These are phyloP conservation scores for Strigops habroptila DNA, from an alignment of 2,113 vertebrate genomes.

Conservation along the genomic window DNA sequence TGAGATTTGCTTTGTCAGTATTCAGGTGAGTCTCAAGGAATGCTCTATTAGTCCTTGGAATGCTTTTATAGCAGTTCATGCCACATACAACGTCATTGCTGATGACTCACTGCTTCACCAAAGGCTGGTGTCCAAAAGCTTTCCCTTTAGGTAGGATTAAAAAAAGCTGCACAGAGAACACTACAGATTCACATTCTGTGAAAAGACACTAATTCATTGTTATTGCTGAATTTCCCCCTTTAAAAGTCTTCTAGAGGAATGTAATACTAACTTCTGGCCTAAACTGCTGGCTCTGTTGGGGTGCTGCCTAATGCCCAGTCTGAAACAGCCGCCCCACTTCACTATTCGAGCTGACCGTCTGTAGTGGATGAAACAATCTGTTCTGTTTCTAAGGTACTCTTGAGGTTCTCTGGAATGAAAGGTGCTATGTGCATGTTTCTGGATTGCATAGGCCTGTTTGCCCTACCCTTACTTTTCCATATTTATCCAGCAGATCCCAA, in stretches of 20 bases:
- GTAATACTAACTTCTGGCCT: neutral
- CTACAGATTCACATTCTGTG: neutral
- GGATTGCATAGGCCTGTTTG: neutral
- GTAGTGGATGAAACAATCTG: neutral
- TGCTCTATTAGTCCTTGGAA: neutral
- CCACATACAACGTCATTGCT: neutral
- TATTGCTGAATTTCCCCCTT: neutral
- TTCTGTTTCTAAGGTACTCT: slow-evolving; percentile 5
- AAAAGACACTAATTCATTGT: neutral
- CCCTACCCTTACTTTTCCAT: neutral
- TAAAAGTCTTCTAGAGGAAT: neutral
- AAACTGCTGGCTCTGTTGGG: neutral
- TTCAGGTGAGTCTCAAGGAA: slow-evolving; percentile 3
- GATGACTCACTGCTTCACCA: neutral
- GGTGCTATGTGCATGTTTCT: neutral
- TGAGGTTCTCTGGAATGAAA: slow-evolving; percentile 10
- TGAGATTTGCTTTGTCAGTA: neutral
- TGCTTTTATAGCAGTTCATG: neutral
- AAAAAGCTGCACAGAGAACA: neutral
- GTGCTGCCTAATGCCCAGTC: neutral
- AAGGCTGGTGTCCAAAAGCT: neutral
- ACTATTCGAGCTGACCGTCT: neutral
- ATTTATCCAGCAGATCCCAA: neutral
- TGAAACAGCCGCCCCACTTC: neutral
- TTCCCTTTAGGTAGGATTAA: neutral